These are phyloP conservation scores for Xestia sexstrigata DNA, from an alignment of 2,888 invertebrate genomes.

Conservation along the genomic window DNA sequence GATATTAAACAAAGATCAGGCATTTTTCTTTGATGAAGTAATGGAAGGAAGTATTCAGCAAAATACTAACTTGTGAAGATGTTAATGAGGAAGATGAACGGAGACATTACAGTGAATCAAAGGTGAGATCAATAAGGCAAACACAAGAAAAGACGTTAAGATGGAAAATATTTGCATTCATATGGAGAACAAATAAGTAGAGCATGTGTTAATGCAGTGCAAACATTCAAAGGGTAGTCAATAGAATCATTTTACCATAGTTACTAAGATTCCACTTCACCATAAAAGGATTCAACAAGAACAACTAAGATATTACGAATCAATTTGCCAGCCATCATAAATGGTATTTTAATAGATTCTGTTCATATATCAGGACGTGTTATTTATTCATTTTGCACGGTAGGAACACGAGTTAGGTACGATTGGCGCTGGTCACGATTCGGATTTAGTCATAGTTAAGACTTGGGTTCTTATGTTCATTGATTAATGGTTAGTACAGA, in stretches of 20 bases:
- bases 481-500: conserved; percentile 6
- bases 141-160: conserved; percentile 11
- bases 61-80: not conserved
- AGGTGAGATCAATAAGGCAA: conserved; percentile 16
- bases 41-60: conserved; percentile 6
- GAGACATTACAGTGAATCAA: conserved; percentile 2
- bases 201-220: conserved; percentile 17
- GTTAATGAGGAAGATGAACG: conserved; percentile 30
- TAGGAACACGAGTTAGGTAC: conserved; percentile 42
- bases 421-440: conserved; percentile 51
- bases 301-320: conserved; percentile 36
- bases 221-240: conserved; percentile 25
- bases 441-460: conserved; percentile 42
- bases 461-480: conserved; percentile 24
- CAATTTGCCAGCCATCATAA: conserved; percentile 51
- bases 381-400: conserved; percentile 67
- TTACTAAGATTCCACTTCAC: conserved; percentile 20
- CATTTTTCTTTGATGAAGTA: conserved; percentile 9
- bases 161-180: conserved; percentile 42
- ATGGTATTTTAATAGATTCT: conserved; percentile 57
- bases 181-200: conserved; percentile 15
- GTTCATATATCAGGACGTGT: conserved; percentile 53
- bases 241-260: conserved; percentile 38
- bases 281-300: conserved; percentile 36
- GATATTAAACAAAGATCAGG: conserved; percentile 18